These are phyloP conservation scores for Stomatorhinus walkeri DNA, from an alignment of 2,797 vertebrate genomes.

Conservation along the genomic window DNA sequence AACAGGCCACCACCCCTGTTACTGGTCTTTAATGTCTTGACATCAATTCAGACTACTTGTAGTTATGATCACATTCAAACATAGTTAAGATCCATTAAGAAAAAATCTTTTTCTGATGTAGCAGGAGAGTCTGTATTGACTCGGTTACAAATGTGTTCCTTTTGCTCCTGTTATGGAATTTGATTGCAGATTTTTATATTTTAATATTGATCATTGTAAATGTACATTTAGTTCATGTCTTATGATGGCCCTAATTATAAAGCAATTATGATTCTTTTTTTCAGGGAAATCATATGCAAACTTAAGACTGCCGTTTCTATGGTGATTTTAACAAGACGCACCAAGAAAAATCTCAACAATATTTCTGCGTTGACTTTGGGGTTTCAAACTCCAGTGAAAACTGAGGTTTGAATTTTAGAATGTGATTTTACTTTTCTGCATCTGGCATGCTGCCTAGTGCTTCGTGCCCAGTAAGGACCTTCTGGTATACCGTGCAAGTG, in stretches of 20 bases:
- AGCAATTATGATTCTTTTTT: background rate
- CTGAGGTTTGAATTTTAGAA: conserved; percentile 15
- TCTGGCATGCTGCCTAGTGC: conserved; percentile 38
- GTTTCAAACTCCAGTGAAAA: conserved; percentile 18
- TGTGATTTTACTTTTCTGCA: conserved; percentile 18
- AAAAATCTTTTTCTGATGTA: background rate
- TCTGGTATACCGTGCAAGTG: conserved; percentile 44
- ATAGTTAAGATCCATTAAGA: background rate
- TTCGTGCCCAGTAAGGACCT: conserved; percentile 26
- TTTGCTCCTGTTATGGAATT: background rate
- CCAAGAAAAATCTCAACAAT: background rate
- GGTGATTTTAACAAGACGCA: background rate
- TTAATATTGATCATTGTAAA: background rate
- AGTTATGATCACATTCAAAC: background rate
- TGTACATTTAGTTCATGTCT: background rate
- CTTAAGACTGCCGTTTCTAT: background rate
- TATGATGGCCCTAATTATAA: background rate
- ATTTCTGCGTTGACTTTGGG: conserved; percentile 28
- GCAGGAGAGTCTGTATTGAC: background rate
- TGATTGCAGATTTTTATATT: background rate
- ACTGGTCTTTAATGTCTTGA: background rate
- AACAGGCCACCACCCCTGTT: background rate
- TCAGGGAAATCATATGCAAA: background rate
- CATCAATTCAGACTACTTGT: background rate
- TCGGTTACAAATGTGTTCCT: background rate